phyloP scores from a whole-genome alignment of 2,797 vertebrate genomes.

The Coilia nasus region DNA sequence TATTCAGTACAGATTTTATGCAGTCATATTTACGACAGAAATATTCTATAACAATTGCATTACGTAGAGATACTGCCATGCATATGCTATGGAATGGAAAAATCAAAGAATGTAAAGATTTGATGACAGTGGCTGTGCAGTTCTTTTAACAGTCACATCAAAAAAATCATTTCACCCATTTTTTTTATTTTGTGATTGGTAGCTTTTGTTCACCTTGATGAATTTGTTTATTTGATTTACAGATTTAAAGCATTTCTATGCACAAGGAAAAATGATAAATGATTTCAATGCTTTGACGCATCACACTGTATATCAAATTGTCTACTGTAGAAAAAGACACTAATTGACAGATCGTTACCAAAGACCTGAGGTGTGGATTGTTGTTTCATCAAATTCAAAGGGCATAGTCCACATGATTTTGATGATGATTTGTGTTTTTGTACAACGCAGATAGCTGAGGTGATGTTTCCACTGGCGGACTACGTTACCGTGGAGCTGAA shows the following conservation, averaged over 20 bases:
- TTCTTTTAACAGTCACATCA: too few relatives aligned
- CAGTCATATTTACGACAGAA: too few relatives aligned
- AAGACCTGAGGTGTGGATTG: too few relatives aligned
- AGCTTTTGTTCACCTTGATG: neutral
- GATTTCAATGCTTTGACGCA: neutral
- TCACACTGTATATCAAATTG: neutral
- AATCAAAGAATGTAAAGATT: neutral
- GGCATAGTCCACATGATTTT: too few relatives aligned
- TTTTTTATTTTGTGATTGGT: too few relatives aligned
- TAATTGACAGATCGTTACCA: too few relatives aligned
- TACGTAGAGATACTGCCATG: neutral
- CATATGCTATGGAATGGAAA: neutral
- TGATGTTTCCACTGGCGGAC: conserved; percentile 86
- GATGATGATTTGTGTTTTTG: too few relatives aligned
- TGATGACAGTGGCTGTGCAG: neutral
- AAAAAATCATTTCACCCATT: too few relatives aligned
- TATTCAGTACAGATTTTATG: too few relatives aligned
- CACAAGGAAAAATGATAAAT: neutral
- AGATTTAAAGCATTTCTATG: neutral
- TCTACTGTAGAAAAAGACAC: neutral
- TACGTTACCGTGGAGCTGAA: conserved; percentile 80
- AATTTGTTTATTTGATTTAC: neutral
- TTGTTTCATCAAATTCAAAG: too few relatives aligned
- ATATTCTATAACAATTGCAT: too few relatives aligned
- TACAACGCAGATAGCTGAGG: conserved; percentile 86